Base-by-base conservation (phyloP, 2,797 vertebrate species). In the Pseudochaenichthys georgianus region DNA sequence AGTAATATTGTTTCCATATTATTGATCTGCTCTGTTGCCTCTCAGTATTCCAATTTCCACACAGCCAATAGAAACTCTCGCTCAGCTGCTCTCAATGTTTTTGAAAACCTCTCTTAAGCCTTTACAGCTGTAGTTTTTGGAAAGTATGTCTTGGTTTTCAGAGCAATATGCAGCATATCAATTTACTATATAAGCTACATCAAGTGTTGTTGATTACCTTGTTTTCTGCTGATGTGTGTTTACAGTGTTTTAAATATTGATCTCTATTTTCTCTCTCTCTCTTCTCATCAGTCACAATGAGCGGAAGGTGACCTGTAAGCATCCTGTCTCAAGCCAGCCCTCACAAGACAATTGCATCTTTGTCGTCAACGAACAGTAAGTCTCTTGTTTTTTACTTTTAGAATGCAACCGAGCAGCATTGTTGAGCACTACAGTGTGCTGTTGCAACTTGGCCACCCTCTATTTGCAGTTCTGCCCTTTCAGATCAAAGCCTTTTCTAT, bases 281-380 rank as follows among this genome's bases (percentile, higher is more conserved):
- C 0, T 70, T 79, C 41, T 77, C 55, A 15, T 66, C 77, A 99
- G 98, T 87, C 98, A 99, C 79, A 99, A 99, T 96, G 98, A 99
- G 92, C 94, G 97, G 85, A 99, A 99, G 95, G 98, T 99, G 89
- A 99, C 97, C 82, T 99, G 98, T 87, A 99, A 98, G 69, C 98
- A 99, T 87, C 98, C 98, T 21, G 97, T 99, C 68, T 97, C 96
- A 28, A 96, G 95, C 80, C 90, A 96, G 62, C 97, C 98, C 13
- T 99, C 98, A 0, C 98, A 99, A 88, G 98, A 99, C 93, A 99
- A 99, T 88, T 99, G 98, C 87, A 99, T 99, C 94, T 99, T 99
- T 93, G 97, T 99, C 45, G 92, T 99, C 87, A 99, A 96, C 87
- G 98, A 99, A 92, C 97, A 99, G 98, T 99, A 96, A 98, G 98